A percentile compares a stretch with the other conserved stretches of the same genome.
phyloP scores from a whole-genome alignment of 2,888 invertebrate genomes.

The Synergus japonicus region DNA sequence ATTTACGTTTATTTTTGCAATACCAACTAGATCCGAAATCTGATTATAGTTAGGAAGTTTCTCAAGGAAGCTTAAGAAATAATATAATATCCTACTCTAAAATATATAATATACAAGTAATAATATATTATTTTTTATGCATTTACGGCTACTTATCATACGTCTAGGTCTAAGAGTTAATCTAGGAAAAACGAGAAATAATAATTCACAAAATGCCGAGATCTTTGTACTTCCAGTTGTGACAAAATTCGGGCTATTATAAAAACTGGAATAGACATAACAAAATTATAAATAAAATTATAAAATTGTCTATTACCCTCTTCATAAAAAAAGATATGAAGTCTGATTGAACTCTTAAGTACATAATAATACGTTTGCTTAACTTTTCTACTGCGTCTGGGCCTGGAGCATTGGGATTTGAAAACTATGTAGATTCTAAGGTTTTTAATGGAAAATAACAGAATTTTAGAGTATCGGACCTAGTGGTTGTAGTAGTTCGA shows the following conservation, averaged over 20 bases:
- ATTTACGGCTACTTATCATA: background rate
- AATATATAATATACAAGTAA: background rate
- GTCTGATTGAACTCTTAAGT: background rate
- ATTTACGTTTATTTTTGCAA: constrained; percentile 5
- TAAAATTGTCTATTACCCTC: background rate
- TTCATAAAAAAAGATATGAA: background rate
- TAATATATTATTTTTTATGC: background rate
- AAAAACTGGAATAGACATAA: background rate
- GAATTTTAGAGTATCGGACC: background rate
- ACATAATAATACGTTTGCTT: background rate
- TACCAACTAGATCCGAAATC: constrained; percentile 1
- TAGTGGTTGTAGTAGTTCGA: background rate
- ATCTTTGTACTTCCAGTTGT: background rate
- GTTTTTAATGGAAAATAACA: background rate
- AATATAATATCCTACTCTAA: background rate
- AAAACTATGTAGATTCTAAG: too few species aligned
- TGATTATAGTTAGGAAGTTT: background rate
- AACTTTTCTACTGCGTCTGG: constrained; percentile 22
- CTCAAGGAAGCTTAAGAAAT: background rate
- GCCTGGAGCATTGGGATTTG: background rate
- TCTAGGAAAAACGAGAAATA: constrained; percentile 1
- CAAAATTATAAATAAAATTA: background rate
- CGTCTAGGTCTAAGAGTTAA: background rate
- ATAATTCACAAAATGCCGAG: background rate
- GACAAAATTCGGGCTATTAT: background rate